Percentiles rank a stretch among this genome's conserved stretches.
Conservation (phyloP, 1,140 invertebrate genomes). For the Drosophila biarmipes region DNA sequence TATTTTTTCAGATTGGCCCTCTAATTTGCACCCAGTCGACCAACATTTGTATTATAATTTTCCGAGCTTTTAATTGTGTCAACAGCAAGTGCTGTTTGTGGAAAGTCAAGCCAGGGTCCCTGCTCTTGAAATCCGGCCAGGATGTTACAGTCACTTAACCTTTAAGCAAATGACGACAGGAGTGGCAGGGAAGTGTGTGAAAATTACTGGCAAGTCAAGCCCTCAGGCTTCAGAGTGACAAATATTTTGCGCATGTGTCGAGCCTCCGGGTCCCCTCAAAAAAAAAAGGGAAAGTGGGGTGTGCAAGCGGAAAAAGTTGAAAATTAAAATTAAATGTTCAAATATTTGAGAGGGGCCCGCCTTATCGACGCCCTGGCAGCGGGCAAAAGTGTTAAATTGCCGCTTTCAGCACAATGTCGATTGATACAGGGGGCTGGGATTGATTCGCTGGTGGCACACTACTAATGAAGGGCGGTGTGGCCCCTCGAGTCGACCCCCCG, state of each 20-base stretch:
- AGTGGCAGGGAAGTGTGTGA: constrained; percentile 2
- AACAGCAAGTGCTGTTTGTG: constrained; percentile 20
- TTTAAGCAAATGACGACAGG: constrained; percentile 67
- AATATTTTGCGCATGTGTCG: constrained; percentile 67
- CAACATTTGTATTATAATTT: constrained; percentile 52
- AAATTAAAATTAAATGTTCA: constrained; percentile 70
- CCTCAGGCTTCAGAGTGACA: constrained; percentile 42
- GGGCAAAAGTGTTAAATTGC: constrained; percentile 71
- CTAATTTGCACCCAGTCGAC: constrained; percentile 35
- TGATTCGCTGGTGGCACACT: constrained; percentile 44
- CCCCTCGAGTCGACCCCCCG: constrained; percentile 11
- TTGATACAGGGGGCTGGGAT: constrained; percentile 43
- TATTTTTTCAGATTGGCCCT: constrained; percentile 10
- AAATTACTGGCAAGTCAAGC: constrained; percentile 13
- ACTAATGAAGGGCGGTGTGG: constrained; percentile 67
- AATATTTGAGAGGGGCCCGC: constrained; percentile 55
- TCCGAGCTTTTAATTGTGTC: constrained; percentile 38
- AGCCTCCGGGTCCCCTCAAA: constrained; percentile 9
- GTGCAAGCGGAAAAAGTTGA: constrained; percentile 39
- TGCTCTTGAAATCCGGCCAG: constrained; percentile 37
- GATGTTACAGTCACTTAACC: constrained; percentile 74
- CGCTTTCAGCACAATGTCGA: constrained; percentile 69
- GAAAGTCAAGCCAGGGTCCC: constrained; percentile 3
- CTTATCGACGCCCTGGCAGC: constrained; percentile 32
- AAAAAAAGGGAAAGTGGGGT: not conserved